Base-by-base conservation (phyloP, 2,113 vertebrate genomes). In the Neomonachus schauinslandi region DNA sequence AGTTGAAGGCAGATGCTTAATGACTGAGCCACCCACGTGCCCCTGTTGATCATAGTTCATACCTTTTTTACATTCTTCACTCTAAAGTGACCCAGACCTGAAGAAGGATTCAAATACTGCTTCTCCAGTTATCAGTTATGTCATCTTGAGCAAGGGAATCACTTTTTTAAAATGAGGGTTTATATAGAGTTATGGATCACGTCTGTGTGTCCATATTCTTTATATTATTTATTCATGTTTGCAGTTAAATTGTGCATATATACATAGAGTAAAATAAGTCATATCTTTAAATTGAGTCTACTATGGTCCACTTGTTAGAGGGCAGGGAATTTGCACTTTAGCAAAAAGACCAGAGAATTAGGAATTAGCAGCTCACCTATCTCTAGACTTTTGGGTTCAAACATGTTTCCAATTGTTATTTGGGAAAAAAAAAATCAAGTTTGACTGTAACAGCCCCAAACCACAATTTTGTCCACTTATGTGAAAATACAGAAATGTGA, bases 121-220 rank as follows among this genome's bases (percentile, higher is more conserved):
- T 42, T 61, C 13, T 82, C 33, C 28, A 67, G 31, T 91, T 94
- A 95, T 59, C 80, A 82, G 15, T 82, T 39, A 55, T 71, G 15
- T 53, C 7, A 49, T 39, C n/a, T 65, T 79, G 5, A 63, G 11
- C 26, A 67, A 65, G 4, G 36, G 5, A 86, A 86, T 76, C 21
- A 39, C 31, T 90, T 92, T 90, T 92, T 90, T 95, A 95, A 95
- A 93, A 51, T 42, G 19, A 96, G 26, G 5, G 22, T 2, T 46
- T 51, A 69, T 36, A 39, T 39, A 59, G 36, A 77, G 12, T 69
- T 91, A 69, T 59, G 24, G 18, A 16, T 88, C 8, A 55, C 36
- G 11, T n/a, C 2, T 61, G 22, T 39, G 8, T 81, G 8, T 51
- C 10, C 14, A 85, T 84, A 72, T 89, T 57, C 19, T 91, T 80